phyloP scores from a whole-genome alignment of 1,140 invertebrate species.

The Ruditapes philippinarum region DNA sequence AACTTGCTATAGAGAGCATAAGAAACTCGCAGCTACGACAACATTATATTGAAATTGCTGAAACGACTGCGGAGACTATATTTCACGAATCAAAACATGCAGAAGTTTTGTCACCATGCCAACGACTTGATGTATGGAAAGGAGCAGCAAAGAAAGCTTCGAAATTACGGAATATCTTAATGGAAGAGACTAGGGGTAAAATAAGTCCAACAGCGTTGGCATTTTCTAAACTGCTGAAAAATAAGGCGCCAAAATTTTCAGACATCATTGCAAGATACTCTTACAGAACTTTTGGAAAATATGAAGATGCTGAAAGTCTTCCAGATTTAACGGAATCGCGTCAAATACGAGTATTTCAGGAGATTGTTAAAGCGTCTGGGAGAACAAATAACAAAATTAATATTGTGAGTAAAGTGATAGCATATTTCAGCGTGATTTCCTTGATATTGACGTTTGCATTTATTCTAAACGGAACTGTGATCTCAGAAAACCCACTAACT shows the following conservation, averaged over 20 bases:
- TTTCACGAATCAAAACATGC: neutral
- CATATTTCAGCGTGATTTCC: neutral
- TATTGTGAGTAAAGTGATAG: conserved; percentile 29
- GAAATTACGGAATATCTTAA: neutral
- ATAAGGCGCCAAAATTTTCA: neutral
- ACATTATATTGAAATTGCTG: conserved; percentile 13
- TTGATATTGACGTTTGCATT: conserved; percentile 13
- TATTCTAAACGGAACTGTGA: neutral
- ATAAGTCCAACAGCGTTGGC: conserved; percentile 14
- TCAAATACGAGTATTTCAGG: neutral
- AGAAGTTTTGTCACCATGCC: conserved; percentile 23
- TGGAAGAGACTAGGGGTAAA: neutral
- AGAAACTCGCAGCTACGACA: conserved; percentile 4
- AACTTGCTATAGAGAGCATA: conserved; percentile 30
- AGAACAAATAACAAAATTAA: conserved; percentile 29
- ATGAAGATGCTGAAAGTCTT: neutral
- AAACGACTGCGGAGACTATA: neutral
- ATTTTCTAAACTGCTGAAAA: conserved; percentile 25
- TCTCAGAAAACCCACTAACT: neutral
- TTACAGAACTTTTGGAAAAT: neutral
- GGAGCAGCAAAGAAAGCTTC: conserved; percentile 10
- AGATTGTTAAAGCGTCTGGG: conserved; percentile 20
- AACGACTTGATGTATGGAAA: conserved; percentile 13
- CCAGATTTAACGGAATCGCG: neutral
- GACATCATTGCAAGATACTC: conserved; percentile 16